A percentile compares a stretch with the other conserved stretches of the same genome.
Evolutionary conservation across 2,113 vertebrate genomes (phyloP).

Genomic region (Neogobius melanostomus): DNA sequence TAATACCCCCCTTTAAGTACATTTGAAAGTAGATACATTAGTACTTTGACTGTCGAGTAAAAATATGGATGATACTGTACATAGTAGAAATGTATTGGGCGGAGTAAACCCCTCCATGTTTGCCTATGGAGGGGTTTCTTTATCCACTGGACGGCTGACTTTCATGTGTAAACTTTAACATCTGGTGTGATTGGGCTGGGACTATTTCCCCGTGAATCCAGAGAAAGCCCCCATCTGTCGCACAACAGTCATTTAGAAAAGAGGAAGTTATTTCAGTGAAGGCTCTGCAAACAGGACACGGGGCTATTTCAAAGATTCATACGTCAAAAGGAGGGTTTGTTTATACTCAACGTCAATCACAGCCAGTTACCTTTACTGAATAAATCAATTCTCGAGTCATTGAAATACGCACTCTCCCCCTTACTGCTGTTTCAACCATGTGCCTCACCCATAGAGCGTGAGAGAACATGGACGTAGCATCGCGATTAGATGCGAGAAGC

Average conservation of each 20-base stretch:
- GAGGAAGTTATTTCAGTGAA: not conserved
- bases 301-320: too few species aligned
- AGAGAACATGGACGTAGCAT: too few species aligned
- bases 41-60: not conserved
- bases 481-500: too few species aligned
- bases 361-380: too few species aligned
- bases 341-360: too few species aligned
- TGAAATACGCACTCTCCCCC: too few species aligned
- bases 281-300: too few species aligned
- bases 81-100: not conserved
- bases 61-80: not conserved
- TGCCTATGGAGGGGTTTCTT: not conserved
- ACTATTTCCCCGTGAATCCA: not conserved
- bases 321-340: too few species aligned
- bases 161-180: not conserved
- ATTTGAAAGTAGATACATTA: not conserved
- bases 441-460: too few species aligned
- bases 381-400: too few species aligned
- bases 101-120: not conserved
- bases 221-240: constrained; percentile 1
- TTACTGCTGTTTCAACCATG: too few species aligned
- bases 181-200: not conserved
- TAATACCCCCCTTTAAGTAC: too few species aligned
- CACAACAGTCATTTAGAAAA: not conserved
- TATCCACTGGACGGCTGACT: not conserved